Evolutionary conservation across 2,113 vertebrate species (phyloP), one percentile per base, ranked within the genome.

Genomic region (Platichthys flesus): DNA sequence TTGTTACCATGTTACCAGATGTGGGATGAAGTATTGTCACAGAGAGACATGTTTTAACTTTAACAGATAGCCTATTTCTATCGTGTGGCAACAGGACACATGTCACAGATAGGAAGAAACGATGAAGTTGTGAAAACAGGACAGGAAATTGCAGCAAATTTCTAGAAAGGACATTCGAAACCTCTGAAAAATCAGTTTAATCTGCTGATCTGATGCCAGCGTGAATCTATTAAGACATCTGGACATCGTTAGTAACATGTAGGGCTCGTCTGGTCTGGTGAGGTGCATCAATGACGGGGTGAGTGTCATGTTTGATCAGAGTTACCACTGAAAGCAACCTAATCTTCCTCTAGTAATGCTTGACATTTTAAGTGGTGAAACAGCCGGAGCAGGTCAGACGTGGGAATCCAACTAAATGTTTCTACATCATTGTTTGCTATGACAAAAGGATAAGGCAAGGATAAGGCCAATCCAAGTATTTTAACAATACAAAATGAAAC

Each of bases 111-210:
- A 89, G 93, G 81, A 92, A 92, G 84, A 86, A 70, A 81, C 78
- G 72, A 58, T 65, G n/a, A 74, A 80, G 86, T 93, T 94, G 88
- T 93, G 93, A 94, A 93, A 94, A 94, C 81, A 88, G 82, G 81
- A 93, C 92, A 93, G 94, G 94, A 95, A 94, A 89, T 94, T 93
- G 91, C 91, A 88, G 85, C 77, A 86, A 83, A 80, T 72, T 60
- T 72, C 63, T 47, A 70, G 45, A 88, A 86, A 85, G 87, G 20
- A 88, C 67, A 78, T 75, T 47, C 78, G 78, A 72, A 81, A n/a
- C 28, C 37, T 60, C 31, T 31, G 79, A 81, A 84, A 65, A 65
- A 60, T 71, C 28, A 83, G 55, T 64, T 70, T 45, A 49, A 68
- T 51, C 15, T 2, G 56, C 58, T 67, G 20, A 20, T 37, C n/a